Percentiles rank a stretch among this genome's conserved stretches.
These are phyloP conservation scores for Dipodomys merriami DNA, from an alignment of 2,113 vertebrate species.

Conservation along the genomic window DNA sequence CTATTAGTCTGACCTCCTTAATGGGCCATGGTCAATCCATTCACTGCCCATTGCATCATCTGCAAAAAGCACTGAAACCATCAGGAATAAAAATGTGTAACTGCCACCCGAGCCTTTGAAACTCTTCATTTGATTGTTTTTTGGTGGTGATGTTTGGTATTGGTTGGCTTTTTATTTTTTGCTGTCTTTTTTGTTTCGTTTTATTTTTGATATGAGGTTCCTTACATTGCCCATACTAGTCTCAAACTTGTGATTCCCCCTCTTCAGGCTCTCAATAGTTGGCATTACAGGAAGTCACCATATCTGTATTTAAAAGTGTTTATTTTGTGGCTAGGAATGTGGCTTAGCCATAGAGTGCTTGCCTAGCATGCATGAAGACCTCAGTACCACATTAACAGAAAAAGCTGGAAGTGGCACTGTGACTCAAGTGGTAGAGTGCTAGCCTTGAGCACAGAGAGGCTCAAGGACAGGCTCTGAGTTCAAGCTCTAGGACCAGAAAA, in stretches of 20 bases:
- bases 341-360: no score
- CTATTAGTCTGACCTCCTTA: background rate
- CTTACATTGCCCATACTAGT: background rate
- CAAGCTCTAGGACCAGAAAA: no score
- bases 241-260: background rate
- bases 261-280: no score
- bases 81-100: constrained; percentile 9
- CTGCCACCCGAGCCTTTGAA: background rate
- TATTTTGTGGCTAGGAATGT: background rate
- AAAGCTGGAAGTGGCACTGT: no score
- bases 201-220: no score
- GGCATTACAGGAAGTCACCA: background rate
- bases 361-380: no score
- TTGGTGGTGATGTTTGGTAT: background rate
- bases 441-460: no score
- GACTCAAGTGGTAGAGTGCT: no score
- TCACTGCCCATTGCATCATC: background rate
- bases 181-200: no score
- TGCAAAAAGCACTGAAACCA: background rate
- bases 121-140: background rate
- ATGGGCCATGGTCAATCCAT: background rate
- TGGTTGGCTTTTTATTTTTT: no score
- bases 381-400: no score
- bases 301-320: background rate
- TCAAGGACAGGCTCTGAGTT: no score